Conservation (phyloP, 2,113 vertebrate species). For the Colistium nudipinnis region DNA sequence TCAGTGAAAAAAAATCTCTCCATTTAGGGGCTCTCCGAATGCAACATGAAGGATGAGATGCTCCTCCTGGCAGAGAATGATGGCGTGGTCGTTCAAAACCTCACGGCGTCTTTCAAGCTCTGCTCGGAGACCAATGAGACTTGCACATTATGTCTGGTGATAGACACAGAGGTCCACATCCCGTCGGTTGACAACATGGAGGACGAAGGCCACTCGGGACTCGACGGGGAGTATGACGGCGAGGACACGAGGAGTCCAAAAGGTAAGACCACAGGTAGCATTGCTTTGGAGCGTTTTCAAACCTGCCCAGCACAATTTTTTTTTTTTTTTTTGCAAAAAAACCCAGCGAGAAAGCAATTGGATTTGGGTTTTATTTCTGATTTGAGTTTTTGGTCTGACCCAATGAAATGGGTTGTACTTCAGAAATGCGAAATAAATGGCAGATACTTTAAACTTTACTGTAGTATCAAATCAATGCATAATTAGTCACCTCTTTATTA, state of each 20-base stretch:
- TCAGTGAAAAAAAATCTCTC: background rate
- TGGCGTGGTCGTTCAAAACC: slow-evolving; percentile 50
- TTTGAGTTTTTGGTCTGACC: too few relatives aligned
- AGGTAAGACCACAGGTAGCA: slow-evolving; percentile 28
- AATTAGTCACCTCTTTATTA: too few relatives aligned
- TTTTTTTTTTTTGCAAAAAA: too few relatives aligned
- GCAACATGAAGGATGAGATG: slow-evolving; percentile 49
- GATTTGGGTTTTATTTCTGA: too few relatives aligned
- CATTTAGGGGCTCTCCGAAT: slow-evolving; percentile 66
- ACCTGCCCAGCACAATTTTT: too few relatives aligned
- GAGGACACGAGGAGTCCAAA: slow-evolving; percentile 21
- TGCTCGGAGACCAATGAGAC: slow-evolving; percentile 69
- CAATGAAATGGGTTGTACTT: too few relatives aligned
- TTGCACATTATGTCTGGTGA: slow-evolving; percentile 83
- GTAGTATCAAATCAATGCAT: too few relatives aligned
- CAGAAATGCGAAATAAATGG: too few relatives aligned
- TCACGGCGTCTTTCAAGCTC: slow-evolving; percentile 72
- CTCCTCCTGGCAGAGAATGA: background rate
- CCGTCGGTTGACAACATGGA: background rate
- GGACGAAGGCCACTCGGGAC: slow-evolving; percentile 21
- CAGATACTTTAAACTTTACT: too few relatives aligned
- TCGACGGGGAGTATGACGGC: slow-evolving; percentile 19
- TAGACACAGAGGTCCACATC: slow-evolving; percentile 69
- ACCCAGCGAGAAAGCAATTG: background rate
- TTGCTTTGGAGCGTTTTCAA: too few relatives aligned